Evolutionary conservation across 2,113 vertebrate genomes (phyloP).

Genomic region (Phalacrocorax pelagicus): DNA sequence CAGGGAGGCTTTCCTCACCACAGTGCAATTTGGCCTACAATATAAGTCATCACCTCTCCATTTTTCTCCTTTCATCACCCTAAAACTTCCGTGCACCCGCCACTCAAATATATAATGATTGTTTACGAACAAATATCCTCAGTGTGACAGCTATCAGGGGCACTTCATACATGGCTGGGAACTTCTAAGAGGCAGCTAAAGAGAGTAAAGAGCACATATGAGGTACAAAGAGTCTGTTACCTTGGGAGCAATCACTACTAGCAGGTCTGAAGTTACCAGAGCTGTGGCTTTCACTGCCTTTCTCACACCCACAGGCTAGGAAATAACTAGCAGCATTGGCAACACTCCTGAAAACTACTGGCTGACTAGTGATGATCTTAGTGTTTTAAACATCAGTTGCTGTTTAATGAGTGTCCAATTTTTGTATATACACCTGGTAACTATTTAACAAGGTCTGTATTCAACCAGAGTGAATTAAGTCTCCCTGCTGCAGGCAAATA

Average conservation of each 20-base stretch:
- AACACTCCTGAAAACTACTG: neutral
- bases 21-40: neutral
- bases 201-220: neutral
- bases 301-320: neutral
- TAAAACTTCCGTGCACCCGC: neutral
- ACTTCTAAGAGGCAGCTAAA: neutral
- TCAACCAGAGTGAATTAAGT: neutral
- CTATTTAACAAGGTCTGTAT: neutral
- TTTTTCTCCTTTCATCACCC: neutral
- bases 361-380: neutral
- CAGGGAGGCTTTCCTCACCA: neutral
- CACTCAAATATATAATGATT: neutral
- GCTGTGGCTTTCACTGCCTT: neutral
- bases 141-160: neutral
- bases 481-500: neutral
- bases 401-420: neutral
- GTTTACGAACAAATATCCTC: neutral
- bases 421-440: neutral
- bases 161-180: neutral
- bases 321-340: neutral
- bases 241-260: neutral
- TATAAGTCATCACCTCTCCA: neutral
- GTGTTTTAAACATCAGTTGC: neutral
- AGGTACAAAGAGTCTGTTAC: neutral
- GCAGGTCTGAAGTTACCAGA: neutral